Percentiles rank a stretch among this genome's conserved stretches.
These are phyloP conservation scores for Potamilus streckersoni DNA, from an alignment of 1,140 invertebrate species.

Conservation along the genomic window DNA sequence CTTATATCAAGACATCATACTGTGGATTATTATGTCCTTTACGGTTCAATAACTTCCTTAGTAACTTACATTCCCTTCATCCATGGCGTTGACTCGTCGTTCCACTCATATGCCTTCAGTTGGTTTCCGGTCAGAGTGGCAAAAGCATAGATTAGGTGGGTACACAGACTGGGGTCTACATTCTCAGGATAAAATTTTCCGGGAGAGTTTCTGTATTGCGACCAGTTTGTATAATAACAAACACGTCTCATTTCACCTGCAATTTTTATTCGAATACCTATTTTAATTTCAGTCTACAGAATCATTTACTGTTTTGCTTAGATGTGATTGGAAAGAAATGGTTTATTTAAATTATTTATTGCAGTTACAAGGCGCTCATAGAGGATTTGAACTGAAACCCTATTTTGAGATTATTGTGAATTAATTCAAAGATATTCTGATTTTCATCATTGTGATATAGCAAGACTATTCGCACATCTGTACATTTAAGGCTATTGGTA, in stretches of 20 bases:
- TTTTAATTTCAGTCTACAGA: too few species aligned
- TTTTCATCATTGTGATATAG: too few species aligned
- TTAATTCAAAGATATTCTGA: too few species aligned
- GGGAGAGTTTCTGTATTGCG: conserved; percentile 78
- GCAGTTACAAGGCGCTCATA: too few species aligned
- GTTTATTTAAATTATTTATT: too few species aligned
- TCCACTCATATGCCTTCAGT: conserved; percentile 51
- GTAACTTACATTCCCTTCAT: conserved; percentile 46
- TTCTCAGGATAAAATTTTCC: conserved; percentile 91
- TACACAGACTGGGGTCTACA: conserved; percentile 87
- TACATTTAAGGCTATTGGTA: too few species aligned
- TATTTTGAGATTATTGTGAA: too few species aligned
- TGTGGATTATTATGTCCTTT: conserved; percentile 2
- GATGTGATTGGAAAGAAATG: too few species aligned
- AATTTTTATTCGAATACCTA: not conserved
- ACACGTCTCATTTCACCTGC: conserved; percentile 66
- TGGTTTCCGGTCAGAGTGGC: conserved; percentile 71
- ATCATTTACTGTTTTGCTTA: too few species aligned
- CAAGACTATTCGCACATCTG: too few species aligned
- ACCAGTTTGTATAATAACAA: conserved; percentile 95
- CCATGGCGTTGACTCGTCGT: conserved; percentile 52
- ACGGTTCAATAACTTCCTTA: not conserved
- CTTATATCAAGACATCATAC: not conserved
- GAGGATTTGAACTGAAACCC: too few species aligned
- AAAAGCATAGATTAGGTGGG: conserved; percentile 94